Base-by-base conservation (phyloP, 2,888 invertebrate species). In the Lochmaea capreae region DNA sequence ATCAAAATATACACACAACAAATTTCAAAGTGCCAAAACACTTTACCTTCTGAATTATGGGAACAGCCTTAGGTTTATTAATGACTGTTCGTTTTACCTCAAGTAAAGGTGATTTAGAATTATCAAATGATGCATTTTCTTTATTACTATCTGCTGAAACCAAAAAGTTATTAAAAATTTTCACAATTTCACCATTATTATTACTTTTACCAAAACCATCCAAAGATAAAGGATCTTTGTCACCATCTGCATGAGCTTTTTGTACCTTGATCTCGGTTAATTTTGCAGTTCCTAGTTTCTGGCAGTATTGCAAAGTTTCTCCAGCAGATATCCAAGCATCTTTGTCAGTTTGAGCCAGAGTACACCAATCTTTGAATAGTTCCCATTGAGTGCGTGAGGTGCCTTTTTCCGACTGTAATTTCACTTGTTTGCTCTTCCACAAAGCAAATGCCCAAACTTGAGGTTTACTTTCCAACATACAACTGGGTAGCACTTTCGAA, bases 381-480 rank as follows among this genome's bases (percentile, higher is more conserved):
- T 92, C 91, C 95, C 95, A 95, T 39, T 58, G 43, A 5, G 62
- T 16, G 33, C 58, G 67, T 26, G 33, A n/a, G 9, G 42, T 18
- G 6, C 43, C 62, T 18, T 10, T 5, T 8, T 63, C 62, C 4
- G 39, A 18, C 4, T 59, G 59, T 9, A 59, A 86, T 49, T 86
- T 88, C 54, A 89, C 82, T 80, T 91, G 90, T 11, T 90, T 89
- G 73, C 90, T 90, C 83, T 95, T 95, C 95, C 95, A 95, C 58
- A 95, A 85, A 5, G 94, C 88, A 84, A 95, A 95, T 54, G 94
- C 95, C 95, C 95, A 95, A 11, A 95, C 93, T 87, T 95, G 94
- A 10, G 95, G 92, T 86, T 95, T 94, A 73, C 91, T 91, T 86
- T 95, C 95, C 85, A 91, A 91, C 90, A 93, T 86, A 59, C 93